Conservation (phyloP, 2,888 invertebrate species). For the Cephonodes hylas region DNA sequence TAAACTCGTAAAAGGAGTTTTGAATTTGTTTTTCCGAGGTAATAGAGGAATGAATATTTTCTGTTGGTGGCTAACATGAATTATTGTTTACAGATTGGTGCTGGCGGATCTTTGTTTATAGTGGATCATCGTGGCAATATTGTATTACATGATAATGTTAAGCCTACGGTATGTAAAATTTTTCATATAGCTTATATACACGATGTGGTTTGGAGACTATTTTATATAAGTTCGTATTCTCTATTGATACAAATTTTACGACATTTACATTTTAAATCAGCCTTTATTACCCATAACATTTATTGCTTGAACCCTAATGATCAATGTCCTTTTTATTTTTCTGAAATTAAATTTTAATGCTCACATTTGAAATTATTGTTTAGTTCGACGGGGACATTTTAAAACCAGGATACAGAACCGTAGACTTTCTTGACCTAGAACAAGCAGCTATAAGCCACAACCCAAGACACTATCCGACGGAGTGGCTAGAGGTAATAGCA, state of each 20-base stretch:
- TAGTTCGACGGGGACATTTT: slow-evolving; percentile 73
- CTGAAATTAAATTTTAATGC: no score
- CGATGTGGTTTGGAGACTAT: no score
- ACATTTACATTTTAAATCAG: no score
- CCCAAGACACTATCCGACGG: slow-evolving; percentile 58
- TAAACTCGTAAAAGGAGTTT: no score
- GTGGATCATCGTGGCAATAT: slow-evolving; percentile 71
- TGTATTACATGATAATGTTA: slow-evolving; percentile 65
- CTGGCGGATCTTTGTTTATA: slow-evolving; percentile 60
- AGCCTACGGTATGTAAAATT: slow-evolving; percentile 53
- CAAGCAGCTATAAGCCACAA: slow-evolving; percentile 56
- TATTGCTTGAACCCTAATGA: neutral
- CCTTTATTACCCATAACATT: neutral
- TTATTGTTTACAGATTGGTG: slow-evolving; percentile 56
- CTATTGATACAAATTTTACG: no score
- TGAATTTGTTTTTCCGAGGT: no score
- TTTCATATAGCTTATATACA: neutral
- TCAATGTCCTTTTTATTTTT: no score
- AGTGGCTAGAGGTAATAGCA: slow-evolving; percentile 71
- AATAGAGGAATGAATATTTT: neutral
- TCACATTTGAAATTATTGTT: no score
- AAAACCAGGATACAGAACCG: slow-evolving; percentile 72
- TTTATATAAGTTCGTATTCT: no score
- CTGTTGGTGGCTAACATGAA: neutral
- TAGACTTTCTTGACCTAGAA: slow-evolving; percentile 70